Base-by-base conservation (phyloP, 2,888 invertebrate genomes). In the Mythimna pallens region DNA sequence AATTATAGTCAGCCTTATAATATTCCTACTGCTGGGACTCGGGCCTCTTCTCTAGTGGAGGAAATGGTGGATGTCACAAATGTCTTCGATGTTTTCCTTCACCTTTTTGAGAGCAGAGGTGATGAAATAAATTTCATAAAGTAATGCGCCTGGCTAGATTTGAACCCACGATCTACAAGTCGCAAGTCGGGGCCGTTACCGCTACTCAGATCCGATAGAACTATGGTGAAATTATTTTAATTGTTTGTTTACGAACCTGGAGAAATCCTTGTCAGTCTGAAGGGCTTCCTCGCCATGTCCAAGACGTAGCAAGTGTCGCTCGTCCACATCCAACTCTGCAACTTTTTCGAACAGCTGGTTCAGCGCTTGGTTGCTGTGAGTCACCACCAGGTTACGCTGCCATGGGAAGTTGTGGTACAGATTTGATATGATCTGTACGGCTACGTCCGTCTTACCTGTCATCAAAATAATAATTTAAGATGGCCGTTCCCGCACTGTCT, bases 341-440 rank as follows among this genome's bases (percentile, higher is more conserved):
- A 99, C 99, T 96, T 99, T 99, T 94, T 99, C 99, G 94, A 99
- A 99, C 77, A 99, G 97, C 95, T 99, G 99, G 97, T 99, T 99
- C 65, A 99, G 97, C 0, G 99, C 99, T 96, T 99, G 99, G 97
- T 99, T 99, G 66, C 99, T 99, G 95, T 99, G 99, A 0, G 99
- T 99, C 0, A 99, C 99, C 88, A 99, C 99, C 67, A 99, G 96
- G 0, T 99, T 99, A 61, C 99, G 97, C 92, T 99, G 99, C 95
- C 99, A 99, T 0, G 99, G 99, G 94, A 99, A 99, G 95, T 99
- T 99, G 96, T 99, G 99, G 94, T 99, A 99, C 71, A 99, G 97
- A 93, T 99, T 99, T 17, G 99, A 99, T 90, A 99, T 99, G 84
- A 99, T 99, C 94, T 99, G 99, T 0, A 99, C 99, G 1, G 99